Conservation (phyloP, 1,140 invertebrate genomes). For the Cecropterus lyciades region DNA sequence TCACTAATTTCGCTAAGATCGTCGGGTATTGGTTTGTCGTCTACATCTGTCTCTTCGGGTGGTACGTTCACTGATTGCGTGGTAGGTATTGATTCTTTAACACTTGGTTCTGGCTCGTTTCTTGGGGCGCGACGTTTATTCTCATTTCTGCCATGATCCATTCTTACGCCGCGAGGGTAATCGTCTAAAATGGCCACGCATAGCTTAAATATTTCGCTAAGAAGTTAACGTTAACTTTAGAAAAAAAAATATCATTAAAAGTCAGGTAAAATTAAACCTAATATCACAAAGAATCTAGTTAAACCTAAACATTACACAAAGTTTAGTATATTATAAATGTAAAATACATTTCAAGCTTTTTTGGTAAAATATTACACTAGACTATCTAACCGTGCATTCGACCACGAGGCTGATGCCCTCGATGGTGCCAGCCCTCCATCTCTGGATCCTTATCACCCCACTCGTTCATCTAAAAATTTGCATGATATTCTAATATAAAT, state of each 20-base stretch:
- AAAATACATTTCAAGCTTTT: no score
- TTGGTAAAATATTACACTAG: not conserved
- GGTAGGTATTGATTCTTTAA: conserved; percentile 54
- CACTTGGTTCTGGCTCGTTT: conserved; percentile 54
- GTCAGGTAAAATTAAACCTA: no score
- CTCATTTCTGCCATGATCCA: conserved; percentile 61
- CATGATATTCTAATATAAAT: no score
- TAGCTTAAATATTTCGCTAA: no score
- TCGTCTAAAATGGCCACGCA: conserved; percentile 62
- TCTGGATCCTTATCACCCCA: conserved; percentile 79
- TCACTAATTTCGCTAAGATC: conserved; percentile 94
- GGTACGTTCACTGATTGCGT: conserved; percentile 60
- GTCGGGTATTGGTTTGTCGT: conserved; percentile 87
- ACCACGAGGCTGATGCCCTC: conserved; percentile 67
- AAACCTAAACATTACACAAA: no score
- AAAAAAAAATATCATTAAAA: no score
- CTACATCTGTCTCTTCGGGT: conserved; percentile 77
- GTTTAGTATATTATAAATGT: no score
- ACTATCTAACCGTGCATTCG: conserved; percentile 64
- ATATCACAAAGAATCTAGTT: no score
- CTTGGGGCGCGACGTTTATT: conserved; percentile 58
- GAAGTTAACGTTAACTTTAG: no score
- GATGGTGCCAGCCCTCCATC: conserved; percentile 73
- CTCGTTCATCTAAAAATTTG: conserved; percentile 70
- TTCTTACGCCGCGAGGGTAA: conserved; percentile 70